phyloP scores from a whole-genome alignment of 1,140 invertebrate species.

The Dolichoris vasculosae region DNA sequence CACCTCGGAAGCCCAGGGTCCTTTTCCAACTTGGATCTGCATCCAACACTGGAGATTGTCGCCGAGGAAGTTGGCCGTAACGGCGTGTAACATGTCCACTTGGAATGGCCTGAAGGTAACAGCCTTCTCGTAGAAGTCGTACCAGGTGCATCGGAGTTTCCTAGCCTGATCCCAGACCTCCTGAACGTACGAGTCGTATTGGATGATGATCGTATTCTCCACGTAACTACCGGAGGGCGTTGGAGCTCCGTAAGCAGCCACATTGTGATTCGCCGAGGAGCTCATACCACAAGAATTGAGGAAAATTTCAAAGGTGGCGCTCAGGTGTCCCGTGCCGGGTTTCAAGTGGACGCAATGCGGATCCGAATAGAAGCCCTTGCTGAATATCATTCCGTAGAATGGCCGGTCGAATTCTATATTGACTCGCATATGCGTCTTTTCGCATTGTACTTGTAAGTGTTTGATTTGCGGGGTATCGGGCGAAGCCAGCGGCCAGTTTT shows the following conservation, averaged over 20 bases:
- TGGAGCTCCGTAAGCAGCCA: slow-evolving; percentile 84
- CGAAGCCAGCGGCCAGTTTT: slow-evolving; percentile 88
- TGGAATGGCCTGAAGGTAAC: slow-evolving; percentile 95
- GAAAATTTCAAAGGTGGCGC: slow-evolving; percentile 94
- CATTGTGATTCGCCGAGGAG: slow-evolving; percentile 89
- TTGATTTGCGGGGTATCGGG: slow-evolving; percentile 93
- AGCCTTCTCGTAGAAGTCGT: slow-evolving; percentile 95
- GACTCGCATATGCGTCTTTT: slow-evolving; percentile 95
- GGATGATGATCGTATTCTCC: slow-evolving; percentile 95
- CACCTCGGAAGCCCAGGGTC: slow-evolving; percentile 95
- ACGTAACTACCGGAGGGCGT: slow-evolving; percentile 93
- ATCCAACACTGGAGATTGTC: slow-evolving; percentile 97
- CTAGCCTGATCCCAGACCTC: slow-evolving; percentile 92
- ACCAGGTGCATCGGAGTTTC: slow-evolving; percentile 93
- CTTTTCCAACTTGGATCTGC: slow-evolving; percentile 96
- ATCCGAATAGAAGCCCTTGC: slow-evolving; percentile 93
- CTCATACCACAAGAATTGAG: slow-evolving; percentile 93
- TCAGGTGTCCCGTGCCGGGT: slow-evolving; percentile 90
- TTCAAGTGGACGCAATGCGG: slow-evolving; percentile 93
- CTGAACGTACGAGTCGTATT: slow-evolving; percentile 95
- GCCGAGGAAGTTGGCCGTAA: slow-evolving; percentile 94
- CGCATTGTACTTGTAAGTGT: slow-evolving; percentile 94
- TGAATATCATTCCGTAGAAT: slow-evolving; percentile 97
- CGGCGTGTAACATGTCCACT: slow-evolving; percentile 94
- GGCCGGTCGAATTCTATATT: slow-evolving; percentile 96